These are phyloP conservation scores for Valencia hispanica DNA, from an alignment of 2,797 vertebrate species.

Conservation along the genomic window DNA sequence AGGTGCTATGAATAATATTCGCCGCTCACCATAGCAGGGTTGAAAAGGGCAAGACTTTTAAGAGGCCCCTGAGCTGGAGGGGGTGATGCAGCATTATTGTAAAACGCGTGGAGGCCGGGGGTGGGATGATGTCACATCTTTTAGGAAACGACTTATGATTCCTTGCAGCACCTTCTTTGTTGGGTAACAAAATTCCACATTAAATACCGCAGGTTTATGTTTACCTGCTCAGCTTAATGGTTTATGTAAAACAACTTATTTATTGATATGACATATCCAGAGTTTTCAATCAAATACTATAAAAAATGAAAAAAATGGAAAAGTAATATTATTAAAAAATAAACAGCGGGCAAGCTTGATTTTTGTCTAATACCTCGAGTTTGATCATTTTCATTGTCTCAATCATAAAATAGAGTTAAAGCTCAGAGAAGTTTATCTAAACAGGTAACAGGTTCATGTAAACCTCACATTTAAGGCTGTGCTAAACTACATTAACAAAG, in stretches of 20 bases:
- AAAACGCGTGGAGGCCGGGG: constrained; percentile 18
- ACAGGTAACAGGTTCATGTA: no score
- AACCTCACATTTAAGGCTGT: no score
- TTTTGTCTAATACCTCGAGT: no score
- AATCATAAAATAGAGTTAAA: no score
- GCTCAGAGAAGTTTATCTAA: no score
- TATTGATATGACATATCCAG: neutral
- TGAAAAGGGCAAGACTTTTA: constrained; percentile 52
- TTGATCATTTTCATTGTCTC: no score
- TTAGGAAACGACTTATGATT: constrained; percentile 58
- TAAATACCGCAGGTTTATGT: neutral
- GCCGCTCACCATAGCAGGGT: constrained; percentile 45
- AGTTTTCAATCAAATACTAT: neutral
- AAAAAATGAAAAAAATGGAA: neutral
- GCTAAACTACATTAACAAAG: no score
- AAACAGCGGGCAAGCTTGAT: no score
- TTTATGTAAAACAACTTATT: neutral
- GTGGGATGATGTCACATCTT: constrained; percentile 48
- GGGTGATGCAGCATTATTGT: constrained; percentile 49
- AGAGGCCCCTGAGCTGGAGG: constrained; percentile 48
- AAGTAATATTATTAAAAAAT: no score
- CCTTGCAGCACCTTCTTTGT: constrained; percentile 38
- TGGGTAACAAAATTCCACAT: constrained; percentile 16
- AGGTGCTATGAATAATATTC: constrained; percentile 72
- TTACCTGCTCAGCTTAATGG: neutral